Conservation (phyloP, 2,113 vertebrate species). For the Aleadryas rufinucha region DNA sequence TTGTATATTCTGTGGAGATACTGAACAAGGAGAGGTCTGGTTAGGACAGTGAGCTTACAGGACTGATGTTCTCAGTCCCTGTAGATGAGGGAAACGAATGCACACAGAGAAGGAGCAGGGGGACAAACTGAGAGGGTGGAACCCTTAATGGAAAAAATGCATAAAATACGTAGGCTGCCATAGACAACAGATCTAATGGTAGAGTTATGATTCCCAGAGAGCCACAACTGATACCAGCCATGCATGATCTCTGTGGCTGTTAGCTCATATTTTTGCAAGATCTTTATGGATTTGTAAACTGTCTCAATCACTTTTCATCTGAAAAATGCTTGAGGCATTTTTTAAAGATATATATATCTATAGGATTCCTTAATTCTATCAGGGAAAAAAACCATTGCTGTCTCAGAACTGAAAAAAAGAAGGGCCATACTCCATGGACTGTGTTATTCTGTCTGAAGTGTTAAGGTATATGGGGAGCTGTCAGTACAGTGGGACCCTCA, state of each 20-base stretch:
- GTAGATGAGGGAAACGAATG: not conserved
- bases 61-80: not conserved
- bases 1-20: not conserved
- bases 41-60: not conserved
- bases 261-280: not conserved
- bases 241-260: not conserved
- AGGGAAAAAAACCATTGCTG: not conserved
- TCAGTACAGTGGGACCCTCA: not conserved
- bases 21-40: not conserved
- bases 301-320: not conserved
- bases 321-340: not conserved
- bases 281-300: not conserved
- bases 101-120: not conserved
- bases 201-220: not conserved
- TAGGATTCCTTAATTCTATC: not conserved
- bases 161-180: accelerated
- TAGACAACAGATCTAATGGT: not conserved
- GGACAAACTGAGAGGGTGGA: not conserved
- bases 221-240: not conserved
- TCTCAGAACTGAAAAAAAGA: not conserved
- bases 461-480: too few species aligned
- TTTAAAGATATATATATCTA: not conserved
- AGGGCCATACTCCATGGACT: not conserved
- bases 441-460: not conserved
- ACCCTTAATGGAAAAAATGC: not conserved